Conservation (phyloP, 2,113 vertebrate species). For the Crotalus tigris region DNA sequence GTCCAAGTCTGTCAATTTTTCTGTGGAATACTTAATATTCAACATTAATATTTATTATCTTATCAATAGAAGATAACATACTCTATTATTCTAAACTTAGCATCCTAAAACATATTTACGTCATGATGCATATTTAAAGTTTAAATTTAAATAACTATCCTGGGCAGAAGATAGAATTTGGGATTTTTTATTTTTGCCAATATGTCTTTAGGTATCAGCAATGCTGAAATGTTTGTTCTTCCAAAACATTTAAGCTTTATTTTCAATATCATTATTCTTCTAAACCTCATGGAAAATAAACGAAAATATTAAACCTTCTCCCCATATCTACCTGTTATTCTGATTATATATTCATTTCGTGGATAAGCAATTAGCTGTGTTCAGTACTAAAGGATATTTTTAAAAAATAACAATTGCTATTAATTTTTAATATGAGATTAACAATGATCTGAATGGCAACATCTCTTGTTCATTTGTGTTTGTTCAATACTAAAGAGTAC, state of each 20-base stretch:
- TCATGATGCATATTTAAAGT: not conserved
- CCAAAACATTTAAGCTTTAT: not conserved
- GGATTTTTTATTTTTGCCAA: not conserved
- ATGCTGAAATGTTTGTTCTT: not conserved
- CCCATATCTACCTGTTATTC: slow-evolving; percentile 24
- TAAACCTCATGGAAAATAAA: slow-evolving; percentile 3
- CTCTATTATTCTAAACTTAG: not conserved
- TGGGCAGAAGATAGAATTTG: not conserved
- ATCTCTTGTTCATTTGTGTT: slow-evolving; percentile 63
- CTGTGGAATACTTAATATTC: not conserved
- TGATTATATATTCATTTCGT: slow-evolving; percentile 38
- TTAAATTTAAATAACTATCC: not conserved
- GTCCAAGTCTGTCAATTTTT: not conserved
- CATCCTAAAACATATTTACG: not conserved
- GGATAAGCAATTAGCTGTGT: slow-evolving; percentile 60
- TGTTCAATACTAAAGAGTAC: slow-evolving; percentile 40
- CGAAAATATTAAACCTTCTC: slow-evolving; percentile 1
- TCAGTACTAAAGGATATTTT: slow-evolving; percentile 42
- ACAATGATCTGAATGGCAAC: slow-evolving; percentile 63
- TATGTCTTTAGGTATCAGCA: not conserved
- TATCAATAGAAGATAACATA: not conserved
- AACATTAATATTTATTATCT: not conserved
- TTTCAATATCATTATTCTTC: not conserved
- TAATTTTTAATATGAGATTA: slow-evolving; percentile 67
- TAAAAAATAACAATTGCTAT: slow-evolving; percentile 55